Percentiles rank a stretch among this genome's conserved stretches.
Conservation (phyloP, 2,113 vertebrate species). For the Calidris pygmaea region DNA sequence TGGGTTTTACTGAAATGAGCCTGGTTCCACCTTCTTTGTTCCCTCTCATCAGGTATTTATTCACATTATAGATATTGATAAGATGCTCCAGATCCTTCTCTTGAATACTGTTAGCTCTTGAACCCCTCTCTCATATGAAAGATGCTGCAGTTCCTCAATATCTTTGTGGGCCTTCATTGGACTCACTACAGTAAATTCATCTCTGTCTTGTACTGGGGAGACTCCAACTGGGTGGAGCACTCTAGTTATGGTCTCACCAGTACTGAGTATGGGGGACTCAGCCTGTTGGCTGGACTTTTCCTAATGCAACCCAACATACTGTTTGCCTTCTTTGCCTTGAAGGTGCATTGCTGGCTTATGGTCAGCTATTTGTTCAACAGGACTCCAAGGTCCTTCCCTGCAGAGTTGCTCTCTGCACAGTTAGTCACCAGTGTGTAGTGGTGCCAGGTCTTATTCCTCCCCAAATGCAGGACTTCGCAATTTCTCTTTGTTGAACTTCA, state of each 20-base stretch:
- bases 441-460: not conserved
- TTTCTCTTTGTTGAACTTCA: not conserved
- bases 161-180: not conserved
- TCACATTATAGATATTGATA: not conserved
- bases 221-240: accelerated
- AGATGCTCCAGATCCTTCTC: not conserved
- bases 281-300: not conserved
- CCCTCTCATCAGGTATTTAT: not conserved
- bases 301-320: not conserved
- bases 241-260: too few species aligned
- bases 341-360: not conserved
- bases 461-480: not conserved
- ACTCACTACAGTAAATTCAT: not conserved
- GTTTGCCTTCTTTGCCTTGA: not conserved
- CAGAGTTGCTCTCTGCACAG: not conserved
- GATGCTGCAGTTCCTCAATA: not conserved
- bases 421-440: not conserved
- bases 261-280: not conserved
- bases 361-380: not conserved
- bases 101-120: not conserved
- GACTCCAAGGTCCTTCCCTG: not conserved
- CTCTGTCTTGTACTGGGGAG: too few species aligned
- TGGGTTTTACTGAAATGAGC: not conserved
- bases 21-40: not conserved
- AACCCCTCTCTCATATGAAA: not conserved